Base-by-base conservation (phyloP, 2,113 vertebrate genomes). In the Nothobranchius kuhntae region DNA sequence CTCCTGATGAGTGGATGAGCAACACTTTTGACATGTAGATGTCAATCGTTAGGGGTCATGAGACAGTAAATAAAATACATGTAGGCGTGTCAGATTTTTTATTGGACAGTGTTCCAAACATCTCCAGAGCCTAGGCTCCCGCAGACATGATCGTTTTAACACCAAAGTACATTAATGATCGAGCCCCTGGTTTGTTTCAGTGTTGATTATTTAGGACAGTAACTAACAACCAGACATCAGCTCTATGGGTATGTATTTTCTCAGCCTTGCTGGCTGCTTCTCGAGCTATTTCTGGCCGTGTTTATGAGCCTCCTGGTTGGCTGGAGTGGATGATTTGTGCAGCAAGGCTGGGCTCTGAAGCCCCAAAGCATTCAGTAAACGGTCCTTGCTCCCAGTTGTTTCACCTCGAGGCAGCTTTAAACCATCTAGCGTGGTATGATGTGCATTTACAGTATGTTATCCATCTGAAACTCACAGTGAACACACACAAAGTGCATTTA, bases 231-330 rank as follows among this genome's bases (percentile, higher is more conserved):
- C 38, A n/a, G 35, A 15, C 53, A 38, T 57, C 15, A 15, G 9
- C 21, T 42, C 11, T 13, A 13, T 45, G 40, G 3, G 2, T 42
- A 4, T 42, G 40, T 42, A 42, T 12, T 45, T 45, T 45, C 13
- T 45, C 44, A 45, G 44, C 12, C 40, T 9, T 42, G 44, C 44
- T 45, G 44, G 44, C 65, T 73, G 65, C 21, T 30, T 52, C 36
- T 12, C 76, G 67, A 78, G 71, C 78, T 86, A 82, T 89, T 90
- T 81, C 73, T 78, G 75, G 76, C 69, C 14, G 38, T 83, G 84
- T 81, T 82, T 86, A 80, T 78, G 70, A 81, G 78, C 51, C 48
- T 64, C 63, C 70, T 71, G 65, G 57, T 55, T 48, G 73, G 67
- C 53, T 76, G 62, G 55, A 65, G 65, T 68, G 65, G 44, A 55